Conservation (phyloP, 2,888 invertebrate species). For the Papilio gigon region DNA sequence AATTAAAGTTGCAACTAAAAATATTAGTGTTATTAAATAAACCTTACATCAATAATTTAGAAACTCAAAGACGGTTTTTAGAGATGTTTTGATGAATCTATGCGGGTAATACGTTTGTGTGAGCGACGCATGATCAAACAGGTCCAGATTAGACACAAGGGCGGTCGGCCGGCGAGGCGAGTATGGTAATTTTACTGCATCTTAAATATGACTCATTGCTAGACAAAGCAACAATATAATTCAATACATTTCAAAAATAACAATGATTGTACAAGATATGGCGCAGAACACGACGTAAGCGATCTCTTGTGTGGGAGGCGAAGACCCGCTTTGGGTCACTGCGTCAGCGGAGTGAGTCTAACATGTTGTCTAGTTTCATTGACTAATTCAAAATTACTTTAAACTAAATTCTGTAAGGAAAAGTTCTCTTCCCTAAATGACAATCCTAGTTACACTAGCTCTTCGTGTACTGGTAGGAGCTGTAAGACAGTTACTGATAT, state of each 20-base stretch:
- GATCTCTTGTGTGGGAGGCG: too few species aligned
- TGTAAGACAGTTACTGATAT: not conserved
- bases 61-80: not conserved
- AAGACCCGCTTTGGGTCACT: too few species aligned
- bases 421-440: not conserved
- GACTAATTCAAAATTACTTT: too few species aligned
- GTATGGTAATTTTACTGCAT: conserved; percentile 31
- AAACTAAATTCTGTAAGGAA: too few species aligned
- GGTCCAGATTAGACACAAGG: conserved; percentile 60
- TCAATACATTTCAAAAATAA: not conserved
- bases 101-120: conserved; percentile 3
- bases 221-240: not conserved
- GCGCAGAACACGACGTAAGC: too few species aligned
- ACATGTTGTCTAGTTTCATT: too few species aligned
- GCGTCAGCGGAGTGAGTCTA: too few species aligned
- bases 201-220: conserved; percentile 19
- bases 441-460: not conserved
- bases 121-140: conserved; percentile 43
- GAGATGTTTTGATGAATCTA: not conserved
- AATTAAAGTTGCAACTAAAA: too few species aligned
- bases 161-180: conserved; percentile 42
- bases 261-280: too few species aligned
- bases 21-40: too few species aligned
- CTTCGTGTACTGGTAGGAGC: not conserved
- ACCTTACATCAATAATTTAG: not conserved